phyloP scores from a whole-genome alignment of 2,113 vertebrate species.

The Heteronetta atricapilla region DNA sequence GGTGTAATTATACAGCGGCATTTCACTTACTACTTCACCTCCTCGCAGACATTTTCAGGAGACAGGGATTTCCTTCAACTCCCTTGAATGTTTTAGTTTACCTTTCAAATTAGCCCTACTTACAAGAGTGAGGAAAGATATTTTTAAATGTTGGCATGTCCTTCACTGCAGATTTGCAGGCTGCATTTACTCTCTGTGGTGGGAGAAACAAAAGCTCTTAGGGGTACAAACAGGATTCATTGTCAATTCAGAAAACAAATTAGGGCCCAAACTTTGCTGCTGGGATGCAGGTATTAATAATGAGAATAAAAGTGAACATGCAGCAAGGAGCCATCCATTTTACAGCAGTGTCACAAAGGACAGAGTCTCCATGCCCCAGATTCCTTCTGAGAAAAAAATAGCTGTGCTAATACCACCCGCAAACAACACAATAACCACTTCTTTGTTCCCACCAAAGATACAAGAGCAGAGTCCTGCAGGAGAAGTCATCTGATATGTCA shows the following conservation, averaged over 20 bases:
- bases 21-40: conserved; percentile 42
- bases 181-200: neutral
- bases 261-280: neutral
- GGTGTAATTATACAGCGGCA: conserved; percentile 61
- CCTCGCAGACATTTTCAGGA: conserved; percentile 37
- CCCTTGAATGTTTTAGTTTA: conserved; percentile 46
- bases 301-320: neutral
- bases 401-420: neutral
- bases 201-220: neutral
- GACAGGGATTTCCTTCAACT: conserved; percentile 58
- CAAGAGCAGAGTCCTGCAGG: conserved; percentile 37
- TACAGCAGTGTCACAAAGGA: neutral
- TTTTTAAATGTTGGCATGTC: neutral
- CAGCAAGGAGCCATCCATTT: neutral
- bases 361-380: neutral
- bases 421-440: conserved; percentile 20
- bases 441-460: conserved; percentile 59
- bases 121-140: neutral
- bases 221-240: neutral
- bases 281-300: neutral
- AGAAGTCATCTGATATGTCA: conserved; percentile 65
- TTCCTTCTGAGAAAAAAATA: neutral
- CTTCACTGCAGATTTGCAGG: neutral
- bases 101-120: conserved; percentile 41
- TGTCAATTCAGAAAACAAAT: neutral